phyloP scores from a whole-genome alignment of 2,113 vertebrate species.

The Oxyura jamaicensis region DNA sequence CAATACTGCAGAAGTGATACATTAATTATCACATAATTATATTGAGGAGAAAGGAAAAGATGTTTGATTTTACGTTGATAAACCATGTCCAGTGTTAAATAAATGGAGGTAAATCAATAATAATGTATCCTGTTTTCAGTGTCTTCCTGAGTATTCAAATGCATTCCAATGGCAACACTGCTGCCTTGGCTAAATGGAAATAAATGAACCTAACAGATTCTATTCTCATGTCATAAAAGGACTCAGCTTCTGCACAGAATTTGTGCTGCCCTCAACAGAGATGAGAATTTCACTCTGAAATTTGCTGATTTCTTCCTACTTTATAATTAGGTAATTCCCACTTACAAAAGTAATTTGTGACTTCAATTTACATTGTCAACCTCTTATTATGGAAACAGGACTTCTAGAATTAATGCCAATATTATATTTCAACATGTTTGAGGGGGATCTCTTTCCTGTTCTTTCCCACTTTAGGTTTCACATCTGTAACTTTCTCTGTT shows the following conservation, averaged over 20 bases:
- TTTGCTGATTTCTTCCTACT: background rate
- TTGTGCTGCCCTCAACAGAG: background rate
- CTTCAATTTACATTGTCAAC: background rate
- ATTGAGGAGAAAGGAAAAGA: background rate
- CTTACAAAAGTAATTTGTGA: background rate
- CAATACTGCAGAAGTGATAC: background rate
- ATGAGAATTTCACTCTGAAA: background rate
- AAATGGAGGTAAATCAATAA: background rate
- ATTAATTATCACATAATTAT: background rate
- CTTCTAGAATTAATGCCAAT: background rate
- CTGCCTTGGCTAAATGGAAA: background rate
- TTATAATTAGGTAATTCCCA: background rate
- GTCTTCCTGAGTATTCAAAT: background rate
- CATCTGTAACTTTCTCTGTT: background rate
- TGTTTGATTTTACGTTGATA: background rate
- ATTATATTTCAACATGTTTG: background rate
- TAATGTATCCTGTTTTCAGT: accelerated
- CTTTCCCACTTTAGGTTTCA: background rate
- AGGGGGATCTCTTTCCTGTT: background rate
- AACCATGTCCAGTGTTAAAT: background rate
- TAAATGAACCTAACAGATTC: background rate
- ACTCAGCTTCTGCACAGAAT: background rate
- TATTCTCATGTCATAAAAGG: background rate
- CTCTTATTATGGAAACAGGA: background rate
- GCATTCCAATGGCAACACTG: background rate